These are phyloP conservation scores for Ficedula albicollis DNA, from an alignment of 2,797 vertebrate species.

Conservation along the genomic window DNA sequence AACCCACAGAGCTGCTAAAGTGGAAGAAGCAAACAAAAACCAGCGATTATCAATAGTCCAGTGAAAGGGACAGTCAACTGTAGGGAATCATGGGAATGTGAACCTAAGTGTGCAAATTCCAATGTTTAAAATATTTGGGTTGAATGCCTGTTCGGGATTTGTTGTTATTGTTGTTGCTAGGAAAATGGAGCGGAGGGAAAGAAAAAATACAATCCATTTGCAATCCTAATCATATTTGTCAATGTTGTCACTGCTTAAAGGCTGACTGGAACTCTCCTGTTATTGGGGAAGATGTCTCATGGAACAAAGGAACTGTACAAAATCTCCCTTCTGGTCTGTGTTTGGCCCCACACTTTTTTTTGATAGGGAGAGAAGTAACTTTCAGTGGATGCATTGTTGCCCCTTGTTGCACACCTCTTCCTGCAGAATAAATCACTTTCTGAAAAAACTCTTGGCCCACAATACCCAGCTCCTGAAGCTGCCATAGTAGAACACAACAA, in stretches of 20 bases:
- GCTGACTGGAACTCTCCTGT: not conserved
- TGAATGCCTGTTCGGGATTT: not conserved
- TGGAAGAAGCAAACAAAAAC: slow-evolving; percentile 10
- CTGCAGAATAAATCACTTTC: not conserved
- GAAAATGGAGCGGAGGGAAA: accelerated
- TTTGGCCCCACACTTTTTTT: not conserved
- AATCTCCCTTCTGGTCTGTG: not conserved
- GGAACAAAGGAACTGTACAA: not conserved
- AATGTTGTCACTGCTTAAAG: not conserved
- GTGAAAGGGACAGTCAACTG: slow-evolving; percentile 21
- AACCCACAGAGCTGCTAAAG: not conserved
- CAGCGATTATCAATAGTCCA: not conserved
- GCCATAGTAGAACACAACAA: not conserved
- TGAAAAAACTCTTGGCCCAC: not conserved
- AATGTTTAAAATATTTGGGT: not conserved
- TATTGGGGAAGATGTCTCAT: not conserved
- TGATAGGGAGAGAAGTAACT: not conserved
- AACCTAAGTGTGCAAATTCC: not conserved
- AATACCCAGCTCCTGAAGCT: not conserved
- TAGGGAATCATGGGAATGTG: not conserved
- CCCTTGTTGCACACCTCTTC: not conserved
- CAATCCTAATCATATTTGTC: not conserved
- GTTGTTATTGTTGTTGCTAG: not conserved
- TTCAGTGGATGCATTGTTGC: not conserved
- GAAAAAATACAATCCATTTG: not conserved